Percentiles rank a stretch among this genome's conserved stretches.
Conservation (phyloP, 2,797 vertebrate genomes). For the Poecilia wingei region DNA sequence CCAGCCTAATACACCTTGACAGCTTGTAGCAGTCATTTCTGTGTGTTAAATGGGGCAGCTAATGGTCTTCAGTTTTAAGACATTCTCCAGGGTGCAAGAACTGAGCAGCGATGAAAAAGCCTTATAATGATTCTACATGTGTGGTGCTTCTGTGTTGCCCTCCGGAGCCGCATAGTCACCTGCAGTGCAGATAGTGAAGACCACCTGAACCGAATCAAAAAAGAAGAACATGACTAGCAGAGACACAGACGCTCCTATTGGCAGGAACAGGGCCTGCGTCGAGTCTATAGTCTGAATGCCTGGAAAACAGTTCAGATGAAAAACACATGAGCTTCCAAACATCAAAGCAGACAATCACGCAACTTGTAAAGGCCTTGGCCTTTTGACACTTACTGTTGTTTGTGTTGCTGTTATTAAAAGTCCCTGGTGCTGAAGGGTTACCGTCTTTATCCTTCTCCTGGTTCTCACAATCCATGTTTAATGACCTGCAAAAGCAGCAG, state of each 20-base stretch:
- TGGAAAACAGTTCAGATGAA: slow-evolving; percentile 62
- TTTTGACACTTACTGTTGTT: slow-evolving; percentile 92
- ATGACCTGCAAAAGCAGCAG: slow-evolving; percentile 83
- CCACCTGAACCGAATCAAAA: slow-evolving; percentile 99
- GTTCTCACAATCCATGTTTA: slow-evolving; percentile 99
- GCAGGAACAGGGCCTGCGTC: slow-evolving; percentile 97
- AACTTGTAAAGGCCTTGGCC: not conserved
- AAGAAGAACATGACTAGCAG: slow-evolving; percentile 99
- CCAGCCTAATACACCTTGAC: slow-evolving; percentile 15
- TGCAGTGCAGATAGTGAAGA: slow-evolving; percentile 99
- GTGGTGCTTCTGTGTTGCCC: not conserved
- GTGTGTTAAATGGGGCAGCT: slow-evolving; percentile 32
- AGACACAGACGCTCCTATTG: slow-evolving; percentile 97
- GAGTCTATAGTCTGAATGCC: slow-evolving; percentile 99
- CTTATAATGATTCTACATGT: slow-evolving; percentile 10
- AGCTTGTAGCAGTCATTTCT: slow-evolving; percentile 17
- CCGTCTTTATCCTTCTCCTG: slow-evolving; percentile 99
- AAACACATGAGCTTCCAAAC: not conserved
- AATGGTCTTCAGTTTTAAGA: slow-evolving; percentile 42
- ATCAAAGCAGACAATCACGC: not conserved
- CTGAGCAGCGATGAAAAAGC: slow-evolving; percentile 21
- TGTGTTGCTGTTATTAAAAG: slow-evolving; percentile 92
- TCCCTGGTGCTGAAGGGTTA: slow-evolving; percentile 79
- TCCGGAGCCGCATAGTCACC: slow-evolving; percentile 75
- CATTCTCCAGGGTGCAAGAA: slow-evolving; percentile 15